These are phyloP conservation scores for Dipodomys merriami DNA, from an alignment of 2,113 vertebrate genomes.

Conservation along the genomic window DNA sequence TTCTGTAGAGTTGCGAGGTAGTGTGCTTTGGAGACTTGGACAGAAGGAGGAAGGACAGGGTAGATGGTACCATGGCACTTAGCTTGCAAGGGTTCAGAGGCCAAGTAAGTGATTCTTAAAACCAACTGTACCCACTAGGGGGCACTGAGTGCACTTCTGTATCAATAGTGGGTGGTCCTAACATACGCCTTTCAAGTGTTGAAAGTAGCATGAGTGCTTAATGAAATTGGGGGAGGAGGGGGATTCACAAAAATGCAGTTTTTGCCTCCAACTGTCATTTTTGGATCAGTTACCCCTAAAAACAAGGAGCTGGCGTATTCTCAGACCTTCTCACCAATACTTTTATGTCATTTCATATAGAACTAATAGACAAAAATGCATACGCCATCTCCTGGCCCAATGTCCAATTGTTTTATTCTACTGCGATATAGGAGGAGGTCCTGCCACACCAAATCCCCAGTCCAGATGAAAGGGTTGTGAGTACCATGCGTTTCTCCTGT, in stretches of 20 bases:
- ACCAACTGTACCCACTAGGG: constrained; percentile 39
- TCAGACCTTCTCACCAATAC: neutral
- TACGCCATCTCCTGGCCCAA: no score
- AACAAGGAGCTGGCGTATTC: neutral
- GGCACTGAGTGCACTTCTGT: neutral
- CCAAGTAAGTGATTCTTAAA: neutral
- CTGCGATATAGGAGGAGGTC: no score
- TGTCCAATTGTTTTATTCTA: no score
- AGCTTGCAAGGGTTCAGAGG: neutral
- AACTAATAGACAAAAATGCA: no score
- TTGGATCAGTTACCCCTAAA: neutral
- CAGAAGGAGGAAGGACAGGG: neutral
- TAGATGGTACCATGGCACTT: neutral
- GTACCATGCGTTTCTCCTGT: no score
- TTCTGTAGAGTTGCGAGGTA: neutral
- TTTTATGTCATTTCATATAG: no score
- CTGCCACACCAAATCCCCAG: no score
- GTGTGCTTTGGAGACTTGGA: neutral
- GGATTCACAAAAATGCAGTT: neutral
- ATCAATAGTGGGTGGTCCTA: rapidly evolving
- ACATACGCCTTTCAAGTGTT: neutral
- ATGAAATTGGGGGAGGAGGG: neutral
- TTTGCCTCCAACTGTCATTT: neutral
- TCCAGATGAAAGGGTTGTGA: no score
- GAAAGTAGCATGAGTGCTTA: neutral